Conservation (phyloP, 2,888 invertebrate genomes). For the Mycalesis mineus region DNA sequence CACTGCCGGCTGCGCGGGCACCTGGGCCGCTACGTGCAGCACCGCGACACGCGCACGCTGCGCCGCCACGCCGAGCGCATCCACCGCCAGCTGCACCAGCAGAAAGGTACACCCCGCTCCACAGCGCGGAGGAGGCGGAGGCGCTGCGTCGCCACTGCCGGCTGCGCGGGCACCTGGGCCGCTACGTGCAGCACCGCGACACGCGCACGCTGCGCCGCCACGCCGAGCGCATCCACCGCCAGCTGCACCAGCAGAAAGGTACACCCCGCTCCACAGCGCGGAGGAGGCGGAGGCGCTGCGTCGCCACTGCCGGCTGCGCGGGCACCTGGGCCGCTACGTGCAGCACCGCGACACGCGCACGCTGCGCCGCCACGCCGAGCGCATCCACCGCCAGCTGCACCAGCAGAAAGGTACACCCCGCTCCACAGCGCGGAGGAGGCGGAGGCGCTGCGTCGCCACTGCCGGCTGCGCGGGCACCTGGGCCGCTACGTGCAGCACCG, state of each 20-base stretch:
- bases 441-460: slow-evolving; percentile 83
- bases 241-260: slow-evolving; percentile 74
- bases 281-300: slow-evolving; percentile 80
- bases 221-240: slow-evolving; percentile 83
- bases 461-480: slow-evolving; percentile 85
- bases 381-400: slow-evolving; percentile 80
- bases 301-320: slow-evolving; percentile 85
- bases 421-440: slow-evolving; percentile 70
- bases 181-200: slow-evolving; percentile 87
- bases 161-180: slow-evolving; percentile 84
- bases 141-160: slow-evolving; percentile 85
- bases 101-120: slow-evolving; percentile 47
- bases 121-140: slow-evolving; percentile 73
- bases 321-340: slow-evolving; percentile 87
- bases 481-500: slow-evolving; percentile 87
- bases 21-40: slow-evolving; percentile 86
- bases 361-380: slow-evolving; percentile 83
- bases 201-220: slow-evolving; percentile 84
- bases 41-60: slow-evolving; percentile 86
- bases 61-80: slow-evolving; percentile 84
- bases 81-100: slow-evolving; percentile 77
- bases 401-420: slow-evolving; percentile 56
- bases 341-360: slow-evolving; percentile 87
- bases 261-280: slow-evolving; percentile 39
- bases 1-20: slow-evolving; percentile 88